Evolutionary conservation across 2,888 invertebrate species (phyloP).

Genomic region (Lasioglossum figueresi): DNA sequence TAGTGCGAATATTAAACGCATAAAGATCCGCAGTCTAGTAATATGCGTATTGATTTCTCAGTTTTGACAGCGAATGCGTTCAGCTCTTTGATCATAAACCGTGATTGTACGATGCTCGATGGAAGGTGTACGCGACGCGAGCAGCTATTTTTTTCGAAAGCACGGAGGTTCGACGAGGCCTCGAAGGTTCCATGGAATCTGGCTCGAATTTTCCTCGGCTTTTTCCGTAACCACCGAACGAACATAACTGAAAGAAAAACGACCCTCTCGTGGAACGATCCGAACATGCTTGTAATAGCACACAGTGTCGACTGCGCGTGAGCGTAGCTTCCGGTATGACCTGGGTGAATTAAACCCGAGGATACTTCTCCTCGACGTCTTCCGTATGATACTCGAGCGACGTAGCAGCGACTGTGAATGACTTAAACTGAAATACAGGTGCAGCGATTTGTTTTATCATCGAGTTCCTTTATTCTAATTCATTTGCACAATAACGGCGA

Average conservation of each 20-base stretch:
- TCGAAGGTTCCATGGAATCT: slow-evolving; percentile 5
- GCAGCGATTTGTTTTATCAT: slow-evolving; percentile 35
- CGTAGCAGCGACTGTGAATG: slow-evolving; percentile 15
- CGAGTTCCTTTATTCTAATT: neutral
- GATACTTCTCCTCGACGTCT: slow-evolving; percentile 9
- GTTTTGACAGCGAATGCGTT: neutral
- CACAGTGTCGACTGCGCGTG: slow-evolving; percentile 14
- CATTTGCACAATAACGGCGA: neutral
- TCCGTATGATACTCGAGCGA: slow-evolving; percentile 5
- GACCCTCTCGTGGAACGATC: slow-evolving; percentile 40
- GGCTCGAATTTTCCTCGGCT: slow-evolving; percentile 43
- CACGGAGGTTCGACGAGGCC: neutral
- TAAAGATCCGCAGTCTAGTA: neutral
- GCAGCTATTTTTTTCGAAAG: neutral
- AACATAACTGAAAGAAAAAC: slow-evolving; percentile 23
- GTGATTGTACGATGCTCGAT: neutral
- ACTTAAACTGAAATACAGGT: slow-evolving; percentile 46
- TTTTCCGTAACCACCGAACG: slow-evolving; percentile 39
- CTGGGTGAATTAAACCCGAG: slow-evolving; percentile 23
- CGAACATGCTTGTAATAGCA: slow-evolving; percentile 19
- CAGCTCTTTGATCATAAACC: neutral
- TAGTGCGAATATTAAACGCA: neutral
- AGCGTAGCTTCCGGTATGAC: slow-evolving; percentile 8
- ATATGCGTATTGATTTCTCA: neutral
- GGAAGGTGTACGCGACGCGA: slow-evolving; percentile 4